A percentile compares a stretch with the other conserved stretches of the same genome.
Conservation (phyloP, 2,888 invertebrate species). For the Pristionchus fissidentatus region DNA sequence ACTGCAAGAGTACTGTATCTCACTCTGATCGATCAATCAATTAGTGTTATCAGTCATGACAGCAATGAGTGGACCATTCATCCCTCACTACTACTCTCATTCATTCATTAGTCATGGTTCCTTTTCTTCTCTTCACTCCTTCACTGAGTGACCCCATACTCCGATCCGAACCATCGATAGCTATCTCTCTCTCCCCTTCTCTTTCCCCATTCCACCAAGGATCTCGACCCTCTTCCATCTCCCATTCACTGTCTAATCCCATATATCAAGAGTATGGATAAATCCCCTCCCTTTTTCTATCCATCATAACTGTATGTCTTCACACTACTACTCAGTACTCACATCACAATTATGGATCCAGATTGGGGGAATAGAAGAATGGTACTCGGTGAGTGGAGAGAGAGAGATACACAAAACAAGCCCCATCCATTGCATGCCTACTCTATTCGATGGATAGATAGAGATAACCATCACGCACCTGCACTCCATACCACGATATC, state of each 20-base stretch:
- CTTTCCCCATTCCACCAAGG: neutral
- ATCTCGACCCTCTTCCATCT: neutral
- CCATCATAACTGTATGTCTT: conserved; percentile 17
- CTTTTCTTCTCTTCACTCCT: neutral
- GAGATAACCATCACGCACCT: conserved; percentile 24
- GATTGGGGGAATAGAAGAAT: neutral
- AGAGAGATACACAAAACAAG: neutral
- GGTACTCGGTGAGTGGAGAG: neutral
- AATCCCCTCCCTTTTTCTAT: neutral
- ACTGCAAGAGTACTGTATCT: neutral
- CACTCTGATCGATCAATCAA: conserved; percentile 2
- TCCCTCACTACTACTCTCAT: conserved; percentile 14
- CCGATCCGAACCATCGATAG: conserved; percentile 42
- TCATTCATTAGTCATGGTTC: conserved; percentile 32
- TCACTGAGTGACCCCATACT: conserved; percentile 14
- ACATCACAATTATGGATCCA: conserved; percentile 4
- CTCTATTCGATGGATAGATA: neutral
- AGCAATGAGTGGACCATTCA: neutral
- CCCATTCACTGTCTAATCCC: neutral
- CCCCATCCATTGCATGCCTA: neutral
- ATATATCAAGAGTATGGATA: neutral
- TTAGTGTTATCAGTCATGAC: conserved; percentile 12
- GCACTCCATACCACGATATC: conserved; percentile 12
- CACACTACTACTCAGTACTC: neutral
- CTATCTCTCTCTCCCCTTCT: conserved; percentile 19